These are phyloP conservation scores for Ylistrum balloti DNA, from an alignment of 1,140 invertebrate genomes.

Conservation along the genomic window DNA sequence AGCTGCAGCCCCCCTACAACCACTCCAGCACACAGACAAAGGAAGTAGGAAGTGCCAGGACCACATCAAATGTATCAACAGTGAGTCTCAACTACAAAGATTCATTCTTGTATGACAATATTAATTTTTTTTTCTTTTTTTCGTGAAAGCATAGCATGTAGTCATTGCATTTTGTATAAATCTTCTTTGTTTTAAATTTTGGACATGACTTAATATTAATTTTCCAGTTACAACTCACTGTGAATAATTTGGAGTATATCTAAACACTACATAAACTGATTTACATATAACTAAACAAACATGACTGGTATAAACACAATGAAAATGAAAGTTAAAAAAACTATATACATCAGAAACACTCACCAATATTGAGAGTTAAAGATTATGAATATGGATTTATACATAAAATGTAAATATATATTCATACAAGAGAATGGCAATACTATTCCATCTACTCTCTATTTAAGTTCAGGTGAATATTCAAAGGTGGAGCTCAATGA, in stretches of 20 bases:
- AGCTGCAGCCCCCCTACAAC: background rate
- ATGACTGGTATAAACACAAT: background rate
- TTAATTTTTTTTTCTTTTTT: no score
- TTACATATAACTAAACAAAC: constrained; percentile 20
- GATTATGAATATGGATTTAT: background rate
- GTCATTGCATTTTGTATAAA: no score
- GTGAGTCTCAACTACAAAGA: background rate
- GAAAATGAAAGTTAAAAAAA: background rate
- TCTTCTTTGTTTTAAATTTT: no score
- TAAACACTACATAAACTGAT: background rate
- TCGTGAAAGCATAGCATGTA: no score
- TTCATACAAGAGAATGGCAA: background rate
- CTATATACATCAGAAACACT: background rate
- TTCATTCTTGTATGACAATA: no score
- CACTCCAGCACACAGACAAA: background rate
- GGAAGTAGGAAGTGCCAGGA: no score
- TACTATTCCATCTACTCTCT: background rate
- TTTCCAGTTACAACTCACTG: background rate
- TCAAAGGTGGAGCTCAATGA: background rate
- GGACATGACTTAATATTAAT: no score
- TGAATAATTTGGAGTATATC: background rate
- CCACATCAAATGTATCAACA: background rate
- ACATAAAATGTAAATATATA: background rate
- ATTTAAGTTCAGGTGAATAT: background rate
- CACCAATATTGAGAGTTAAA: background rate